Evolutionary conservation across 2,888 invertebrate genomes (phyloP), one percentile per base, ranked within the genome.

Genomic region (Neelides folsomi): DNA sequence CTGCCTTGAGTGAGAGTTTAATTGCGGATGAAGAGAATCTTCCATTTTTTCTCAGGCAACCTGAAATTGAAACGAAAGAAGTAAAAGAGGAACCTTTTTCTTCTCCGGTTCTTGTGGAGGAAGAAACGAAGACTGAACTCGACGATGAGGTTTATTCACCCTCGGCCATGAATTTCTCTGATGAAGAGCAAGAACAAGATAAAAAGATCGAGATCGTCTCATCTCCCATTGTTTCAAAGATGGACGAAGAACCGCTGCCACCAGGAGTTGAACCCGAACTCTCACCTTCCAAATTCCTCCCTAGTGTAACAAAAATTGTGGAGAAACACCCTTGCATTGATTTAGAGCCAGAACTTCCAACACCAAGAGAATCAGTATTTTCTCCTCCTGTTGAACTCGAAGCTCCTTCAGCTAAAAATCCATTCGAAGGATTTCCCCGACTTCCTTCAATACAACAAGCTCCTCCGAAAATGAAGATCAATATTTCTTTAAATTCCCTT

Each of bases 401-500:
- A 19, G 36, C 48, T 34, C 20, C 49, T 2, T 37, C 47, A 1
- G 39, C 52, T 35, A 53, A 51, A 36, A 41, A 41, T n/a, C 41
- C 10, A 8, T 16, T 35, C 9, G 43, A 5, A 41, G 34, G 34
- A 20, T 46, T n/a, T 15, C 52, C 4, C 13, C 42, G 15, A 48
- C 47, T 52, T 13, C 48, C 54, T 38, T 51, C 58, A 13, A 50
- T 51, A 7, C 41, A 49, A 19, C 50, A 52, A 38, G n/a, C 18
- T 2, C 47, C 41, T 1, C 27, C 52, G 9, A 60, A 60, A 34
- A 46, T 55, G 48, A 63, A 63, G 47, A 63, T 63, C 20, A 60
- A 63, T 18, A 63, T 63, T n/a, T 60, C 59, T 44, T 49, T 63
- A 15, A 58, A 60, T 39, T 44, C 45, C 2, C 43, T 60, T 12